Conservation (phyloP, 2,797 vertebrate species). For the Phrynocephalus vlangalii region DNA sequence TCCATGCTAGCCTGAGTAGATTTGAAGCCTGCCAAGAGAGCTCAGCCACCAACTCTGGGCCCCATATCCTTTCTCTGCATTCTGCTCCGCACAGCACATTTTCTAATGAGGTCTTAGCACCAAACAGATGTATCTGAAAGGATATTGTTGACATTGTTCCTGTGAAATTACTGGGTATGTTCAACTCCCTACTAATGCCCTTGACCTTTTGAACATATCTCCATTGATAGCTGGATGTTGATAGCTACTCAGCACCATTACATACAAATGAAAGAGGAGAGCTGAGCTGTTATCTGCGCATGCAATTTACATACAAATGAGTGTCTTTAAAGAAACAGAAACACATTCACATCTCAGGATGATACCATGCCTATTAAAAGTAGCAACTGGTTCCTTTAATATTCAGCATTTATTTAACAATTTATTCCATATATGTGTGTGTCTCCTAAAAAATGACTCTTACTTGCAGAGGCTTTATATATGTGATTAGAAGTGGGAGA, state of each 20-base stretch:
- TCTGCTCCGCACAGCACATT: slow-evolving; percentile 11
- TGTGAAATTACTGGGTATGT: slow-evolving; percentile 30
- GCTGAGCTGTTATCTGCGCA: not conserved
- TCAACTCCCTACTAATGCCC: slow-evolving; percentile 20
- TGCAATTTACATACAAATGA: slow-evolving; percentile 41
- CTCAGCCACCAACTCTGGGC: not conserved
- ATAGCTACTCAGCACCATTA: not conserved
- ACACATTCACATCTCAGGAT: not conserved
- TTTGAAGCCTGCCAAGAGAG: not conserved
- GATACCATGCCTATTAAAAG: not conserved
- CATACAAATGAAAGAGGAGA: slow-evolving; percentile 29
- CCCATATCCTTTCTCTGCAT: not conserved
- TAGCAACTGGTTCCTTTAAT: not conserved
- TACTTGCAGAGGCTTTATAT: not conserved
- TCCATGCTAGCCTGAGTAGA: slow-evolving; percentile 7
- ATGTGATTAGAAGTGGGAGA: too few relatives aligned
- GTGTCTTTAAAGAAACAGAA: slow-evolving; percentile 30
- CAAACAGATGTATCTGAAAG: slow-evolving; percentile 33
- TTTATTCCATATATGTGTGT: not conserved
- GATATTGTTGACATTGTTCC: slow-evolving; percentile 38
- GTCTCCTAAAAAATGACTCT: not conserved
- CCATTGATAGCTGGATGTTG: slow-evolving; percentile 7
- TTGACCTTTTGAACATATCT: slow-evolving; percentile 36
- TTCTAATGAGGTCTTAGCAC: slow-evolving; percentile 40
- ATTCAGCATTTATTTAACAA: slow-evolving; percentile 13